Percentiles rank a stretch among this genome's conserved stretches.
Evolutionary conservation across 2,113 vertebrate species (phyloP).

Genomic region (Arvicanthis niloticus): DNA sequence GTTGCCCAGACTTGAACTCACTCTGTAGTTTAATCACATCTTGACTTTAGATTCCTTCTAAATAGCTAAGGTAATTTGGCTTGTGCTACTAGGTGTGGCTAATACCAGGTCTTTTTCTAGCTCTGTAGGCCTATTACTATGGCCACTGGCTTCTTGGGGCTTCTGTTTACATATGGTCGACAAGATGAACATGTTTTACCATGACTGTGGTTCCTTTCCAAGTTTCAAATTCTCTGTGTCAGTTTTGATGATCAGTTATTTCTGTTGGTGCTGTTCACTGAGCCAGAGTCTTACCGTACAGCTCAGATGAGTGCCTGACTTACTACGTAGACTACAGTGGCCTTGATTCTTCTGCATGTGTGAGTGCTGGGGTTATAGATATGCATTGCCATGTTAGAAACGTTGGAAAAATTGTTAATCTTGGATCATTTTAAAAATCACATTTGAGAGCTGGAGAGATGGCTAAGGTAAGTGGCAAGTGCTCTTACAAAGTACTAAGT

Average conservation of each 20-base stretch:
- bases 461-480: neutral
- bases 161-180: neutral
- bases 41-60: neutral
- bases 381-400: neutral
- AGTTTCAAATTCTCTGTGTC: neutral
- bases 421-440: neutral
- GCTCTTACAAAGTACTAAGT: neutral
- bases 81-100: neutral
- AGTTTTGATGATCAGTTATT: neutral
- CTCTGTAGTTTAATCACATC: neutral
- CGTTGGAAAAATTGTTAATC: neutral
- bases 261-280: neutral
- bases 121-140: accelerated
- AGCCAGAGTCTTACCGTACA: neutral
- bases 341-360: neutral
- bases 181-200: neutral
- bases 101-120: neutral
- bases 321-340: neutral
- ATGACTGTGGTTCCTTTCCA: neutral
- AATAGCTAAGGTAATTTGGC: neutral
- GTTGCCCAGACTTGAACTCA: neutral
- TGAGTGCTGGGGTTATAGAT: neutral
- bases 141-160: neutral
- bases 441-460: neutral
- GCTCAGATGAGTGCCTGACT: neutral